Conservation (phyloP, 2,113 vertebrate genomes). For the Megaptera novaeangliae region DNA sequence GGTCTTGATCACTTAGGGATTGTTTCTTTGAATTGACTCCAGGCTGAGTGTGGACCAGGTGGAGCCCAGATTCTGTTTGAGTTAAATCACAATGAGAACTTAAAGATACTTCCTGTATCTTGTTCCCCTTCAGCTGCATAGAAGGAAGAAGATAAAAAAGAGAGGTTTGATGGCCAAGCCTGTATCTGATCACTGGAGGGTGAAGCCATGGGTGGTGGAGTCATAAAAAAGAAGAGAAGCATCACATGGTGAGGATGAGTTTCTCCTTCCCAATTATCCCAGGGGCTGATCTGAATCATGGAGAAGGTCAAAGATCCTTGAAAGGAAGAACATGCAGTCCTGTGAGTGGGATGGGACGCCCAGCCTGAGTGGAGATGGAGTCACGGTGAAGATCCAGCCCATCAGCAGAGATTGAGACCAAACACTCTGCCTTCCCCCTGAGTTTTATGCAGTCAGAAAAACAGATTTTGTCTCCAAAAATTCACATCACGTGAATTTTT, state of each 20-base stretch:
- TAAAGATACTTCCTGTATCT: neutral
- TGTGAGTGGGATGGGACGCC: accelerated
- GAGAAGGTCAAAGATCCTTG: neutral
- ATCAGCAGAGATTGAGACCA: neutral
- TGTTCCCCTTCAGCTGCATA: accelerated
- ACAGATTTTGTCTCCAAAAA: neutral
- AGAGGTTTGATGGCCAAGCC: neutral
- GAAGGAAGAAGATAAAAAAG: neutral
- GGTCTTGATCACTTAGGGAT: neutral
- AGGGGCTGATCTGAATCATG: accelerated
- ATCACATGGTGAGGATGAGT: accelerated
- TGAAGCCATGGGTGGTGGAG: neutral
- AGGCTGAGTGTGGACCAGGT: accelerated
- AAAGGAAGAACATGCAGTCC: neutral
- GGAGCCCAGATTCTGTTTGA: neutral
- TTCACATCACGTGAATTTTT: accelerated
- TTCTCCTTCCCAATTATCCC: neutral
- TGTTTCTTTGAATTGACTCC: neutral
- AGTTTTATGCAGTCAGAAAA: neutral
- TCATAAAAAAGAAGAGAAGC: accelerated
- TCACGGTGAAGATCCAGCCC: neutral
- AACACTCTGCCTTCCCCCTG: neutral
- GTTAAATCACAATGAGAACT: neutral
- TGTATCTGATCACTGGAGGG: neutral
- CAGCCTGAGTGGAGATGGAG: accelerated